Percentiles rank a stretch among this genome's conserved stretches.
Conservation (phyloP, 2,888 invertebrate genomes). For the Drosophila kanekoi region DNA sequence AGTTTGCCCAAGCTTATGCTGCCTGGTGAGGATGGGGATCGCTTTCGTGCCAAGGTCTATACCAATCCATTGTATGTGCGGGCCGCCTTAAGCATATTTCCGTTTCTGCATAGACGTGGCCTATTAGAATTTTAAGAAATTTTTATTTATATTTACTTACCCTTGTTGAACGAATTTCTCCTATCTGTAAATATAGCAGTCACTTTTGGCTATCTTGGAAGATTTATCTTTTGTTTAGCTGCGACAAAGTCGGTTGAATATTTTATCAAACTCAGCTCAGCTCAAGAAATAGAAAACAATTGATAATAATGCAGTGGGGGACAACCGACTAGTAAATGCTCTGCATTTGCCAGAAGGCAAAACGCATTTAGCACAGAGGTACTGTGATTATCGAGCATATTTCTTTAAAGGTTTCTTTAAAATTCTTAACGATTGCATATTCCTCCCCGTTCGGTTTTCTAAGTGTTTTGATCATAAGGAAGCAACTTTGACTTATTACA, state of each 20-base stretch:
- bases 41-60: conserved; percentile 76
- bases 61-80: conserved; percentile 82
- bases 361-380: too few relatives aligned
- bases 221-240: conserved; percentile 64
- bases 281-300: conserved; percentile 13
- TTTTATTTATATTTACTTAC: conserved; percentile 5
- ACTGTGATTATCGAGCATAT: too few relatives aligned
- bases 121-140: conserved; percentile 70
- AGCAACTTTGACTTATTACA: conserved; percentile 2
- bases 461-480: neutral
- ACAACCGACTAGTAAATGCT: conserved; percentile 5
- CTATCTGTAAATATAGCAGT: conserved; percentile 29
- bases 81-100: conserved; percentile 79
- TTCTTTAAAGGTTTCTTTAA: too few relatives aligned
- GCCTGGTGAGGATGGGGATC: conserved; percentile 77
- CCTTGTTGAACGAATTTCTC: conserved; percentile 32
- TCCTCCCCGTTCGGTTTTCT: neutral
- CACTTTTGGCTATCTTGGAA: conserved; percentile 50
- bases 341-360: neutral
- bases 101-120: conserved; percentile 81
- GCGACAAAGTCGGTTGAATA: conserved; percentile 46
- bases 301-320: neutral
- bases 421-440: too few relatives aligned
- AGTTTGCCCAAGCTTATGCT: conserved; percentile 74
- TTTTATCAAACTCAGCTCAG: conserved; percentile 18